Base-by-base conservation (phyloP, 2,888 invertebrate genomes). In the Notocelia uddmanniana region DNA sequence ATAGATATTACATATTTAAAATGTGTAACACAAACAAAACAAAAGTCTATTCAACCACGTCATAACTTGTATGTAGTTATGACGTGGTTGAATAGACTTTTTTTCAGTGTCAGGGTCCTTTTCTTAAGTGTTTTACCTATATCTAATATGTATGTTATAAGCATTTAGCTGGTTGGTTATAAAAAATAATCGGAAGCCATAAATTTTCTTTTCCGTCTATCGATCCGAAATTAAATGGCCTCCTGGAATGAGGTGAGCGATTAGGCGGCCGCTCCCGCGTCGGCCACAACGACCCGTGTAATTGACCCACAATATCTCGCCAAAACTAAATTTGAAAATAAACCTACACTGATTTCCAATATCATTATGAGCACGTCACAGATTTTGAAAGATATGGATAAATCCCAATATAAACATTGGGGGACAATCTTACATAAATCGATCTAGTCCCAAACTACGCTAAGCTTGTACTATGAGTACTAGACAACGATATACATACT, bases 201-300 rank as follows among this genome's bases (percentile, higher is more conserved):
- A 62, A 69, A 55, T 69, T 66, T 62, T 59, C 50, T 26, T 68
- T 64, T 71, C 68, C 63, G 68, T 71, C 11, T 73, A 77, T 78
- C 73, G 78, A 76, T 76, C 68, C 67, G 69, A 74, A 75, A 76
- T 75, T 75, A 76, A 74, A 73, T 62, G 31, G 62, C 73, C 68
- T 73, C 76, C 74, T 74, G 77, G 76, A 75, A 74, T 71, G 71
- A 70, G 76, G 75, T 55, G 55, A 62, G 73, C 76, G 74, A 77
- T 76, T 79, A 76, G 76, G 70, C 66, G 68, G 67, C 60, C 70
- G 73, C 74, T 73, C 70, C 68, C 54, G 68, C 74, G 37, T 26
- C 41, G 48, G 54, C 45, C 58, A 18, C 73, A 57, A 54, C 69
- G 69, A 73, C 62, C 63, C 63, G 23, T 66, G 66, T 71, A 71